A percentile compares a stretch with the other conserved stretches of the same genome.
These are phyloP conservation scores for Caprella mutica DNA, from an alignment of 2,888 invertebrate genomes.

Conservation along the genomic window DNA sequence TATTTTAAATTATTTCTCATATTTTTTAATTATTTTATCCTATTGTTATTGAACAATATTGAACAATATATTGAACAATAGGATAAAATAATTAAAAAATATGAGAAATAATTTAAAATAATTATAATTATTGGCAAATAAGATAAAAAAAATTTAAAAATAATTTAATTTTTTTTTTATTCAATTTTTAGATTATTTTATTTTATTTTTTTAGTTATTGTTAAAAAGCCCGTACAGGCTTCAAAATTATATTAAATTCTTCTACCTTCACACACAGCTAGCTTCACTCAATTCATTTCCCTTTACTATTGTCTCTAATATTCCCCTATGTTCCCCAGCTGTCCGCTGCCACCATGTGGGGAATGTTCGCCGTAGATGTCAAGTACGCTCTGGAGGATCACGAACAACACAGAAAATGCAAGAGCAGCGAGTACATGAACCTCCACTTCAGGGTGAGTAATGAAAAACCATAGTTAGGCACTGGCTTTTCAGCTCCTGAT, in stretches of 20 bases:
- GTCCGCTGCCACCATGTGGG: constrained; percentile 97
- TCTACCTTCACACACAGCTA: neutral
- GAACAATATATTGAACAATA: neutral
- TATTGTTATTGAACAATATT: neutral
- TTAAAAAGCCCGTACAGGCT: neutral
- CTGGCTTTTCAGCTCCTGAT: too few relatives aligned
- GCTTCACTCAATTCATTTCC: neutral
- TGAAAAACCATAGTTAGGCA: too few relatives aligned
- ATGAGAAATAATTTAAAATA: neutral
- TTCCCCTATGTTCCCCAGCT: constrained; percentile 50
- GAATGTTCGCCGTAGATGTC: constrained; percentile 89
- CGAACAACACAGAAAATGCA: constrained; percentile 87
- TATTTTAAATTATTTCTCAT: too few relatives aligned
- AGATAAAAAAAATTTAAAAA: neutral
- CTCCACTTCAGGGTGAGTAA: constrained; percentile 74
- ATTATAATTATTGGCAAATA: neutral
- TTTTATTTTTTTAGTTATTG: neutral
- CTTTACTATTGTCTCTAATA: neutral
- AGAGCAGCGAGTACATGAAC: constrained; percentile 99
- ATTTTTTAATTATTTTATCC: too few relatives aligned
- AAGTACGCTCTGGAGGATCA: constrained; percentile 97
- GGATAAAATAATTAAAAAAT: neutral
- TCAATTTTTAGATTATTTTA: neutral
- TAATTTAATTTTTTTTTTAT: constrained; percentile 1
- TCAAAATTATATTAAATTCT: neutral